Conservation (phyloP, 2,113 vertebrate genomes). For the Brachyhypopomus gauderio region DNA sequence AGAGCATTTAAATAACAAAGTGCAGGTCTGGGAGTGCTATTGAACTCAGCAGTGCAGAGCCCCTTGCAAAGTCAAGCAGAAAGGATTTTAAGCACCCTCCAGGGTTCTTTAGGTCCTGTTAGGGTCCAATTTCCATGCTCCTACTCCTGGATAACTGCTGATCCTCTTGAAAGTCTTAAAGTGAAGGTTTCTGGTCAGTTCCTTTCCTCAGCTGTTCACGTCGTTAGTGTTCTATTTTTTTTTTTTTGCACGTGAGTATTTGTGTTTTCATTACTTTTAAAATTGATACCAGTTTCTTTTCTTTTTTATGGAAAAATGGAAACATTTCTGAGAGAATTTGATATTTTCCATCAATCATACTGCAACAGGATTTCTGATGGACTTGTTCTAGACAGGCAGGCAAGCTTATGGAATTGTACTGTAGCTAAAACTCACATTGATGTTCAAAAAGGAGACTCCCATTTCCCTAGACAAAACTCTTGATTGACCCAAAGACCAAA, state of each 20-base stretch:
- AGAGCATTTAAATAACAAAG: slow-evolving; percentile 51
- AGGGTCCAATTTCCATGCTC: slow-evolving; percentile 33
- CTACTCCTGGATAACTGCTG: slow-evolving; percentile 45
- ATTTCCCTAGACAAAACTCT: neutral
- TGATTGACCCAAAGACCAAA: neutral
- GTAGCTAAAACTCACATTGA: neutral
- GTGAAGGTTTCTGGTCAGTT: slow-evolving; percentile 13
- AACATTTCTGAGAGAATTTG: neutral
- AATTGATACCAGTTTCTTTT: neutral
- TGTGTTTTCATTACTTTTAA: neutral
- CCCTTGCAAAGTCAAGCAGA: slow-evolving; percentile 30
- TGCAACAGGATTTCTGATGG: too few species aligned
- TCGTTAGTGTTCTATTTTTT: neutral
- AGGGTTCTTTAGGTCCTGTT: slow-evolving; percentile 41
- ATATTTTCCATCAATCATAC: neutral
- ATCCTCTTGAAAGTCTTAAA: slow-evolving; percentile 42
- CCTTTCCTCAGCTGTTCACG: neutral
- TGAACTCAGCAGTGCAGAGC: slow-evolving; percentile 31
- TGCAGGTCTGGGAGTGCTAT: slow-evolving; percentile 41
- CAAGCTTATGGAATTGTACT: neutral
- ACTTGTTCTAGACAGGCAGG: neutral
- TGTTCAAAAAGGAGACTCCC: neutral
- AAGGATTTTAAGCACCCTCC: slow-evolving; percentile 42
- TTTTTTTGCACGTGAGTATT: neutral
- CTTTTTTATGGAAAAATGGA: neutral